Evolutionary conservation across 2,888 invertebrate genomes (phyloP), one percentile per base, ranked within the genome.

Genomic region (Kuschelorhynchus macadamiae): DNA sequence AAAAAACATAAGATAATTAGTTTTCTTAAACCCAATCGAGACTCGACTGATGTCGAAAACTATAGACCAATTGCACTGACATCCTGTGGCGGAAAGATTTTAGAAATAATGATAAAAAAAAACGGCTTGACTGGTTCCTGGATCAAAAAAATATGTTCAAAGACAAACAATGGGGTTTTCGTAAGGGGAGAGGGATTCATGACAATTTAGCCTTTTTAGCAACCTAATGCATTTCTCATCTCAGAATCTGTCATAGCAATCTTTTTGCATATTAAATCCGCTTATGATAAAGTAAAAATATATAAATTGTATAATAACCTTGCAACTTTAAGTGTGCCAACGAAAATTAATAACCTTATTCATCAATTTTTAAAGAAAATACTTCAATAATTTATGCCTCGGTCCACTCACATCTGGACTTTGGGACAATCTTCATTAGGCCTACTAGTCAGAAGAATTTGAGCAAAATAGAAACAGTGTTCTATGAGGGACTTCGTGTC

Each of bases 191-290:
- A 21, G 47, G 47, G 2, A 59, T 36, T 14, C n/a, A n/a, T n/a
- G n/a, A n/a, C n/a, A n/a, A n/a, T n/a, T n/a, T n/a, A n/a, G n/a
- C n/a, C n/a, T n/a, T n/a, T n/a, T n/a, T n/a, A n/a, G n/a, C n/a
- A n/a, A n/a, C n/a, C n/a, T n/a, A n/a, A n/a, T n/a, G n/a, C n/a
- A n/a, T n/a, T n/a, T n/a, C 11, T 16, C 12, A 30, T 39, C 12
- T 36, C n/a, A n/a, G 18, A 47, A 33, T 20, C 32, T 1, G 47
- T 47, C 1, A 1, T 47, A 3, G 59, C 47, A 7, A 32, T 47
- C 8, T 59, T 59, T 30, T 1, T 59, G 46, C 46, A 59, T 14
- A 59, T 59, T 18, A 46, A 59, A 44, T 21, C 44, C n/a, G 57
- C 57, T n/a, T 59, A 59, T 18, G 47, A 46, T 21, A 30, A 18